Base-by-base conservation (phyloP, 2,888 invertebrate species). In the Stomorhina lunata region DNA sequence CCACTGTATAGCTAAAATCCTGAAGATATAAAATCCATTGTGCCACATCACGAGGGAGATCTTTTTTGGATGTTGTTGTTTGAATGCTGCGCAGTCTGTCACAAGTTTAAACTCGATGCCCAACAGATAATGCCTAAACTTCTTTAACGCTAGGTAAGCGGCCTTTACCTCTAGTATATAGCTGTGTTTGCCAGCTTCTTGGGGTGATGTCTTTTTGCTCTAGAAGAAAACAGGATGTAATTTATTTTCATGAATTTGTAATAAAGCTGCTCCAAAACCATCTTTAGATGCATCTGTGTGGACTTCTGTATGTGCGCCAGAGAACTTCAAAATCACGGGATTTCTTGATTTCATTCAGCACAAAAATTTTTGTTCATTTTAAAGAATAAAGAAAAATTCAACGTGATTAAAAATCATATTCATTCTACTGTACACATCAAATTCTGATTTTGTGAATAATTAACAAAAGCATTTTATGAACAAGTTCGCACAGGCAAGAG, bases 271-370 rank as follows among this genome's bases (percentile, higher is more conserved):
- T 12, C 81, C 84, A 25, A 82, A 84, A 1, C 81, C 85, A 20
- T 78, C 15, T 40, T 72, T 81, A 4, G 75, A 80, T 2, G 85
- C 84, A 34, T 85, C 85, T 1, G 86, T 81, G 34, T 84, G 83
- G 7, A 86, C 22, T 48, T 85, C 85, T 0, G 85, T 85, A n/a
- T n/a, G n/a, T n/a, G n/a, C n/a, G n/a, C n/a, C n/a, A n/a, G n/a
- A n/a, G n/a, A n/a, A n/a, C n/a, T n/a, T n/a, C n/a, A n/a, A n/a
- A n/a, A n/a, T n/a, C n/a, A n/a, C n/a, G n/a, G n/a, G n/a, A n/a
- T n/a, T n/a, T n/a, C n/a, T n/a, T n/a, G n/a, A n/a, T n/a, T n/a
- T n/a, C n/a, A n/a, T n/a, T n/a, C n/a, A n/a, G n/a, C n/a, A n/a
- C n/a, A n/a, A n/a, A n/a, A n/a, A n/a, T n/a, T n/a, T n/a, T n/a